Evolutionary conservation across 2,113 vertebrate species (phyloP), one percentile per base, ranked within the genome.

Genomic region (Saimiri boliviensis): DNA sequence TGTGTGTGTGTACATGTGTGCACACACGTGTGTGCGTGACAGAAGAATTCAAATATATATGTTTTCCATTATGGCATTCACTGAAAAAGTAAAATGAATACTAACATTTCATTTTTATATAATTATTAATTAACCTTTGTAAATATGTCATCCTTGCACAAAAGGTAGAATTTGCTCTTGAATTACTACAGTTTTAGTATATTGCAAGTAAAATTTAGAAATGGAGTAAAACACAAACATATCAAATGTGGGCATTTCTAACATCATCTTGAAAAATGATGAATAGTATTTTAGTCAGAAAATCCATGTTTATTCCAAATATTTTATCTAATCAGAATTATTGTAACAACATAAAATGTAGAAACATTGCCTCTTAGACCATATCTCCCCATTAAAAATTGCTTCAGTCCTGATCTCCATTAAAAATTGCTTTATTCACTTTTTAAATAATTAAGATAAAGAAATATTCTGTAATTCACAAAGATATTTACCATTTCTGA

Each of bases 241-340:
- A 32, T 85, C 89, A 52, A 68, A 42, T 70, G 66, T 73, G n/a
- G 3, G 40, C 49, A 54, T n/a, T 56, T 95, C 14, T 73, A 77
- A 83, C 20, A 20, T 88, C 4, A 25, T 85, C 4, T 56, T 91
- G 12, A 9, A 66, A 94, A 93, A 74, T 74, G 35, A 66, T 91
- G 8, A 25, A 40, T 85, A 92, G 25, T 84, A 88, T 90, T 42
- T 83, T 4, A 71, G 2, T 82, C 60, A 94, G 12, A 82, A 92
- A 91, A 81, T 1, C 17, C 37, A 30, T 23, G 47, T 94, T 52
- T n/a, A 92, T 56, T 79, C 8, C 25, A 89, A 94, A 70, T 86
- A 77, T 89, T 76, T 86, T 93, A n/a, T 90, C 8, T 77, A 82
- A 45, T 68, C 27, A 49, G 73, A 86, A 2, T 82, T 79, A 93